Conservation (phyloP, 2,797 vertebrate species). For the Mionectes olivaceus region DNA sequence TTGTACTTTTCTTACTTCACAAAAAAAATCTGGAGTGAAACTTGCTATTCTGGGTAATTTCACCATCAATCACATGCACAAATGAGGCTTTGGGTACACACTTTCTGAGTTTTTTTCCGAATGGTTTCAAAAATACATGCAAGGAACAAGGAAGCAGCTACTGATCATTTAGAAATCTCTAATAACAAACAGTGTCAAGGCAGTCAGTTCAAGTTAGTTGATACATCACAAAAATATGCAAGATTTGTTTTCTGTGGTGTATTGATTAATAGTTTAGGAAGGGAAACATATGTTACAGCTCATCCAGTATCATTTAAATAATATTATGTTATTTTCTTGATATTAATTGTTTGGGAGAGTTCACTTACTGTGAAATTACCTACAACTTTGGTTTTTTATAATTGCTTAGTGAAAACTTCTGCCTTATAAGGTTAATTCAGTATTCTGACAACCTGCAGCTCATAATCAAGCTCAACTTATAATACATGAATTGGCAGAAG, state of each 20-base stretch:
- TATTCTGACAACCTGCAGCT: neutral
- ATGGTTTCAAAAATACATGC: neutral
- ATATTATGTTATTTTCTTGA: neutral
- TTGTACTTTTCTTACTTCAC: neutral
- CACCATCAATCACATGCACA: neutral
- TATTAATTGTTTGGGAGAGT: neutral
- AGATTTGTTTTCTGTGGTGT: neutral
- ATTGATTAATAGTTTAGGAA: neutral
- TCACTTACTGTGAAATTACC: neutral
- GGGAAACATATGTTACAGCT: neutral
- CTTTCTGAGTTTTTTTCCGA: accelerated
- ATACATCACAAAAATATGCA: neutral
- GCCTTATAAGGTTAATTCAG: neutral
- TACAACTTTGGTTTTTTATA: neutral
- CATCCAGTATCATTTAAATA: neutral
- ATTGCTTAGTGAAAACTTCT: neutral
- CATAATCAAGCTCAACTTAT: neutral
- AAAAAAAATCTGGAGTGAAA: constrained; percentile 37
- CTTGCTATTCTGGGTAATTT: constrained; percentile 43
- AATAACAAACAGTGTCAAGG: neutral
- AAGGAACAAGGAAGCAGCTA: neutral
- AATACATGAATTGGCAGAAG: neutral
- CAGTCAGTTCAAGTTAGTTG: neutral
- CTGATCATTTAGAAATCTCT: neutral
- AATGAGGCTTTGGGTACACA: neutral